Base-by-base conservation (phyloP, 2,797 vertebrate genomes). In the Serranus cabrilla region DNA sequence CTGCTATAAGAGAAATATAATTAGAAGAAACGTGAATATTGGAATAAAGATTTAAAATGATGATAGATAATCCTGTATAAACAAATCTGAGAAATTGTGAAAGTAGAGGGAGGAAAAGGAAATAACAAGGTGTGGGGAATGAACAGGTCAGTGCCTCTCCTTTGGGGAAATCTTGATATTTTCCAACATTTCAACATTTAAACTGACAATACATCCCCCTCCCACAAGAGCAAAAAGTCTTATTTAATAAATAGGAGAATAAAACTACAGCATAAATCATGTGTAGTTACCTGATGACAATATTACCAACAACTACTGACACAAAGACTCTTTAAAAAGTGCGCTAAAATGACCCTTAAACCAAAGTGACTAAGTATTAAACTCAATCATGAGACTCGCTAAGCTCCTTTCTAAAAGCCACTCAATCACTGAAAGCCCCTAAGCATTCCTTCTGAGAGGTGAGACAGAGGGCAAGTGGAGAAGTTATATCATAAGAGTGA, bases 401-500 rank as follows among this genome's bases (percentile, higher is more conserved):
- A 79, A 83, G 70, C 78, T 78, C 56, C 42, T 79, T 75, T 83
- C 47, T 57, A 51, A 84, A 81, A 82, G 46, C n/a, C 39, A 66
- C 60, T 80, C 72, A 71, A 31, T 85, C 51, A 81, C 66, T 47
- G 10, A 61, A 65, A 57, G 51, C 78, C 55, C 51, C 42, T 42
- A 21, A 60, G 55, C 76, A 79, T 88, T 87, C 67, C 74, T 85
- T 75, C 17, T 69, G 13, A 75, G 76, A 85, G 63, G 80, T 86
- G 63, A 91, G 71, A 57, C 2, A 47, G 40, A 82, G 81, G 81
- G 25, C 60, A 83, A 72, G 47, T 12, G 34, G 58, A 69, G 60
- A 55, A 40, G 62, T 71, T 70, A 54, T 49, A 69, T 66, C 37
- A 77, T 9, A 71, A 21, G 34, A 73, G 71, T 57, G 64, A 65